Percentiles rank a stretch among this genome's conserved stretches.
Evolutionary conservation across 2,888 invertebrate species (phyloP).

Genomic region (Eilema sororculum): DNA sequence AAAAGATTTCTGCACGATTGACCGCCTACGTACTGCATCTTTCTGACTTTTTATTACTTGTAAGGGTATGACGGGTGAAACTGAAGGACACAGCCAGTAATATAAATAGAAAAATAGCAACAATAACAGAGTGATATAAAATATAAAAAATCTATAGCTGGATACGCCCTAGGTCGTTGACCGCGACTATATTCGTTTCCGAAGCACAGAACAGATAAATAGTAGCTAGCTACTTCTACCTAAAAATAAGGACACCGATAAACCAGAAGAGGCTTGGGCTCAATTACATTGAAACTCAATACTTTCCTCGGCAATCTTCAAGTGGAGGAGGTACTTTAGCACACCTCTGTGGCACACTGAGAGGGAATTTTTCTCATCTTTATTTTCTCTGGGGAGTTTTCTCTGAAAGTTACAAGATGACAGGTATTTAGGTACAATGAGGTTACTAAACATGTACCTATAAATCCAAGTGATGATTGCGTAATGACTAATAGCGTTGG

Average conservation of each 20-base stretch:
- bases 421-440: background rate
- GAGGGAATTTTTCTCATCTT: slow-evolving; percentile 7
- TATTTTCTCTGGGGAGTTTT: slow-evolving; percentile 4
- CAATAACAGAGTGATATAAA: no score
- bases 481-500: no score
- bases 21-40: no score
- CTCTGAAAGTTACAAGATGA: background rate
- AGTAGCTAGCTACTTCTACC: background rate
- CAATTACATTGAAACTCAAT: slow-evolving; percentile 16
- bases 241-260: slow-evolving; percentile 8
- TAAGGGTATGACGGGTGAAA: no score
- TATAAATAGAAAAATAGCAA: no score
- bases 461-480: no score
- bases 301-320: slow-evolving; percentile 6
- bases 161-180: background rate
- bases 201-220: background rate
- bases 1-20: no score
- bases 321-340: slow-evolving; percentile 5
- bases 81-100: no score
- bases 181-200: background rate
- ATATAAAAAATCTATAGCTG: background rate
- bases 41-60: no score
- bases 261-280: background rate
- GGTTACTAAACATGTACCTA: no score
- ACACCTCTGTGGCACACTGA: slow-evolving; percentile 10